Conservation (phyloP, 2,113 vertebrate genomes). For the Phalacrocorax carbo region DNA sequence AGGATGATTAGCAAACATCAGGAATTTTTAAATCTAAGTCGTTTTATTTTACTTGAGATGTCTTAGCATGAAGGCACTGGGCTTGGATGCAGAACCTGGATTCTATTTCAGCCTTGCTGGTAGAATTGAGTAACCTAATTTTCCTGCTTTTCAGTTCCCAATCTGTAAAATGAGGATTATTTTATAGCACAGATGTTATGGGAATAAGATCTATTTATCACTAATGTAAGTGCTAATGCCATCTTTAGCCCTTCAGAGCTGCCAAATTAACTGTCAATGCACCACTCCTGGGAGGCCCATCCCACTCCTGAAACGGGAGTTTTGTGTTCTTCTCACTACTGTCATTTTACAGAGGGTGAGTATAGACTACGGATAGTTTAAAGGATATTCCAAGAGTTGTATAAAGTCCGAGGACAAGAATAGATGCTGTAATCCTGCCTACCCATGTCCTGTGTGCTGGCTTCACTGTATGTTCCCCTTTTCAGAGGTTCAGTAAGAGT, state of each 20-base stretch:
- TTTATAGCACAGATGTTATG: neutral
- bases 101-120: neutral
- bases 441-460: neutral
- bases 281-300: neutral
- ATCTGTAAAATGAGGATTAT: neutral
- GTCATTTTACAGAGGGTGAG: neutral
- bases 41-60: neutral
- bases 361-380: neutral
- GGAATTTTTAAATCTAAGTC: neutral
- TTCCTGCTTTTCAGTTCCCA: neutral
- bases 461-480: neutral
- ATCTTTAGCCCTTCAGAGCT: neutral
- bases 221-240: neutral
- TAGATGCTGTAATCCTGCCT: slow-evolving; percentile 4
- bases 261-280: neutral
- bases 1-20: neutral
- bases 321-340: neutral
- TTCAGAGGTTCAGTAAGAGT: neutral
- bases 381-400: neutral
- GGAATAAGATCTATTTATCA: neutral
- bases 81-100: neutral
- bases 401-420: neutral
- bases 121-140: neutral
- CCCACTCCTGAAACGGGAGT: neutral
- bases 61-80: neutral